Conservation (phyloP, 2,113 vertebrate species). For the Dasyurus viverrinus region DNA sequence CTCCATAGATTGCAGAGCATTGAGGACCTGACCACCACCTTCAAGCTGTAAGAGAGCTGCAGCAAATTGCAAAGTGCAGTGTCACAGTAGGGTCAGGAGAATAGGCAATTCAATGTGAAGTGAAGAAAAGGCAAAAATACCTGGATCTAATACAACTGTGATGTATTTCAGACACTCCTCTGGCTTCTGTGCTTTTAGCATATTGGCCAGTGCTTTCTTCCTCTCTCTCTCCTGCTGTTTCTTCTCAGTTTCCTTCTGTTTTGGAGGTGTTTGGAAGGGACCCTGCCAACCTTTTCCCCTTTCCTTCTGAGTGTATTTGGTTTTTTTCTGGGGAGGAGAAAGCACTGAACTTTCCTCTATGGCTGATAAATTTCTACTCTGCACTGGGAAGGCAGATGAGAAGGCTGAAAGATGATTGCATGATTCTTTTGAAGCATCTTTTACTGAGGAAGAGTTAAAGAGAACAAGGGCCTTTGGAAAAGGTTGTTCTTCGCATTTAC, state of each 20-base stretch:
- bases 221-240: slow-evolving; percentile 80
- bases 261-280: slow-evolving; percentile 63
- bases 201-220: slow-evolving; percentile 77
- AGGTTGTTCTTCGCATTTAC: neutral
- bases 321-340: slow-evolving; percentile 70
- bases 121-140: slow-evolving; percentile 74
- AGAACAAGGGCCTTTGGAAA: neutral
- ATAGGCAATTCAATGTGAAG: neutral
- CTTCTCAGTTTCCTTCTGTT: slow-evolving; percentile 69
- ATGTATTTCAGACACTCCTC: slow-evolving; percentile 91
- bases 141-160: slow-evolving; percentile 89
- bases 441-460: fast-evolving
- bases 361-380: neutral
- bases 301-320: slow-evolving; percentile 72
- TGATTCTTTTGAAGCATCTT: fast-evolving
- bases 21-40: slow-evolving; percentile 89
- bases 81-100: slow-evolving; percentile 56
- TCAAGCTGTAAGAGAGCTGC: slow-evolving; percentile 91
- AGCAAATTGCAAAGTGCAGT: neutral
- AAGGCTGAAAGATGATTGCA: fast-evolving
- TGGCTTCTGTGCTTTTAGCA: slow-evolving; percentile 86
- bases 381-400: neutral
- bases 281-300: slow-evolving; percentile 70
- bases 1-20: slow-evolving; percentile 88
- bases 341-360: slow-evolving; percentile 20